Conservation (phyloP, 2,888 invertebrate genomes). For the Mesorhabditis spiculigera region DNA sequence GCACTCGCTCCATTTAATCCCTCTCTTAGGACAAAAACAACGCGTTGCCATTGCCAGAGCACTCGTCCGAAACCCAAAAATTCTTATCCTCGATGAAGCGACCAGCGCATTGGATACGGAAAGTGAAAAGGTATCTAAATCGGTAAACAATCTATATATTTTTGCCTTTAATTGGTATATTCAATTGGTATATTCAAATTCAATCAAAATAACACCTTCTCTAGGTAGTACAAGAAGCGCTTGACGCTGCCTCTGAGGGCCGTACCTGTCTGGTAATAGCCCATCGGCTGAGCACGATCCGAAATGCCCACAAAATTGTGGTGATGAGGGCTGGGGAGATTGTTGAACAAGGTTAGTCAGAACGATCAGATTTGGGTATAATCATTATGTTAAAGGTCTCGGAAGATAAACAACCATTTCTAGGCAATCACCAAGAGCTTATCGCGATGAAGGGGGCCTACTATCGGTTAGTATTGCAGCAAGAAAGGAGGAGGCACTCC, state of each 20-base stretch:
- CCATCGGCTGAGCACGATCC: slow-evolving; percentile 62
- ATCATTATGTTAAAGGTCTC: too few relatives aligned
- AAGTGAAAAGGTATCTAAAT: slow-evolving; percentile 39
- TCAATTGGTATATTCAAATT: background rate
- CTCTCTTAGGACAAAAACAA: slow-evolving; percentile 59
- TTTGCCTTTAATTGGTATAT: too few relatives aligned
- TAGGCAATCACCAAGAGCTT: background rate
- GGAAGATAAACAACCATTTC: background rate
- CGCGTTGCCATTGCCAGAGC: slow-evolving; percentile 61
- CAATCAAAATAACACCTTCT: slow-evolving; percentile 1
- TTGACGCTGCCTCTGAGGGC: slow-evolving; percentile 66
- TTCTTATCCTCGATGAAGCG: slow-evolving; percentile 58
- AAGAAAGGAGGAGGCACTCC: slow-evolving; percentile 2
- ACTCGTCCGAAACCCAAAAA: slow-evolving; percentile 58
- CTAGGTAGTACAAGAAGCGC: slow-evolving; percentile 76
- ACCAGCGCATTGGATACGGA: slow-evolving; percentile 43
- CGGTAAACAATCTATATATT: too few relatives aligned
- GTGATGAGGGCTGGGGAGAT: slow-evolving; percentile 47
- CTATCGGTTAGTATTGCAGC: background rate
- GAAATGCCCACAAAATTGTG: slow-evolving; percentile 54
- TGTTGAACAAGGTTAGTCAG: slow-evolving; percentile 67
- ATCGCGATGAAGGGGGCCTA: background rate
- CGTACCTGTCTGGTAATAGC: slow-evolving; percentile 63
- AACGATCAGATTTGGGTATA: background rate
- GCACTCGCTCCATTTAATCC: too few relatives aligned